phyloP scores from a whole-genome alignment of 2,797 vertebrate species.

The Oophaga sylvatica region DNA sequence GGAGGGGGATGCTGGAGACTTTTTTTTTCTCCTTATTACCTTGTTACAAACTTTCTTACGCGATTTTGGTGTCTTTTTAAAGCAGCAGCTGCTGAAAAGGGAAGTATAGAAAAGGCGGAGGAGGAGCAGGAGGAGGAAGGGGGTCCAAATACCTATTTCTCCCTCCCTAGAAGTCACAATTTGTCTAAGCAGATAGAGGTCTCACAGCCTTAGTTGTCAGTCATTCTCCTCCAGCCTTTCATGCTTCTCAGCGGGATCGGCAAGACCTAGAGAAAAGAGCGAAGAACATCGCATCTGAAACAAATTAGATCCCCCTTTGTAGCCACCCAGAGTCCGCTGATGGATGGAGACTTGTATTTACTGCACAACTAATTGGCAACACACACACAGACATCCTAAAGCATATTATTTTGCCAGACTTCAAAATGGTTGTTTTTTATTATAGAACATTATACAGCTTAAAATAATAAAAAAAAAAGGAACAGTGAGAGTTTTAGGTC shows the following conservation, averaged over 20 bases:
- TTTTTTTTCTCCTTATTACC: conserved; percentile 69
- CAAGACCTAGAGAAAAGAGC: conserved; percentile 80
- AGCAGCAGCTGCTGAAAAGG: conserved; percentile 68
- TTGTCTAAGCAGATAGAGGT: conserved; percentile 66
- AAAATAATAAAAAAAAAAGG: conserved; percentile 79
- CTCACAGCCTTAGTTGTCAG: conserved; percentile 71
- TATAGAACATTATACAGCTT: conserved; percentile 78
- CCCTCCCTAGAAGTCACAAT: conserved; percentile 59
- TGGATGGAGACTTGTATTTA: conserved; percentile 97
- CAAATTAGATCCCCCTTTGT: conserved; percentile 89
- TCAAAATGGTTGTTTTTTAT: conserved; percentile 74
- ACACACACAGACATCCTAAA: conserved; percentile 88
- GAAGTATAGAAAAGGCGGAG: conserved; percentile 55
- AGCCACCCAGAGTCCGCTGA: conserved; percentile 98
- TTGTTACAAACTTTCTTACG: conserved; percentile 68
- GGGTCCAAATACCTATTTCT: conserved; percentile 61
- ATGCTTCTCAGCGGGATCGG: conserved; percentile 83
- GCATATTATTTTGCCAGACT: conserved; percentile 84
- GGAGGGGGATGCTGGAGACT: neutral
- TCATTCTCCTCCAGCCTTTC: conserved; percentile 74
- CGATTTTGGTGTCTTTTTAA: conserved; percentile 63
- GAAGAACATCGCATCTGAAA: conserved; percentile 90
- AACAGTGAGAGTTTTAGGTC: conserved; percentile 81
- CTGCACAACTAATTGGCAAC: conserved; percentile 98
- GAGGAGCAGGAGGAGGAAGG: conserved; percentile 6